These are phyloP conservation scores for Scotopteryx bipunctaria DNA, from an alignment of 2,888 invertebrate genomes.

Conservation along the genomic window DNA sequence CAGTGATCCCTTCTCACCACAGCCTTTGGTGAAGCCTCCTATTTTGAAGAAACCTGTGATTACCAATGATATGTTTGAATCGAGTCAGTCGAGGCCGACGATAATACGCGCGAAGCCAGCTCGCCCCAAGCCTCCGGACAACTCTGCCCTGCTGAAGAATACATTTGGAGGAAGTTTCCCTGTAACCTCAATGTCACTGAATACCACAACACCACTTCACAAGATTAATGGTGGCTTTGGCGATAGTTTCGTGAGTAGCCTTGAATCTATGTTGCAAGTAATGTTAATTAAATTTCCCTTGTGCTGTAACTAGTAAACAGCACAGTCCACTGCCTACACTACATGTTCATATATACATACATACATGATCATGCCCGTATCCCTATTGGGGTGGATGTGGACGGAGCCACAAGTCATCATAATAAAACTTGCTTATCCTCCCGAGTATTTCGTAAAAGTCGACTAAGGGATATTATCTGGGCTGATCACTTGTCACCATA, in stretches of 20 bases:
- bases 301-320: background rate
- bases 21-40: conserved; percentile 57
- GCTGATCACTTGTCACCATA: no score
- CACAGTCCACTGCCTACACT: background rate
- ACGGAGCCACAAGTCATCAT: no score
- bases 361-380: no score
- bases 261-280: conserved; percentile 16
- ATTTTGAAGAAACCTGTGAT: conserved; percentile 79
- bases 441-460: no score
- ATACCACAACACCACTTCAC: conserved; percentile 72
- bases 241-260: conserved; percentile 69
- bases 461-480: no score
- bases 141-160: conserved; percentile 68
- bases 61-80: conserved; percentile 86
- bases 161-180: conserved; percentile 63
- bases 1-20: conserved; percentile 83
- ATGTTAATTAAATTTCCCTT: background rate
- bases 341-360: background rate
- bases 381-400: no score
- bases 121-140: conserved; percentile 82
- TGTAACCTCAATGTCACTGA: conserved; percentile 66
- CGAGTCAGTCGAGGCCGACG: conserved; percentile 85
- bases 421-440: no score
- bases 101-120: conserved; percentile 88
- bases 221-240: conserved; percentile 65